Conservation (phyloP, 2,113 vertebrate species). For the Psittacula cyanocephala region DNA sequence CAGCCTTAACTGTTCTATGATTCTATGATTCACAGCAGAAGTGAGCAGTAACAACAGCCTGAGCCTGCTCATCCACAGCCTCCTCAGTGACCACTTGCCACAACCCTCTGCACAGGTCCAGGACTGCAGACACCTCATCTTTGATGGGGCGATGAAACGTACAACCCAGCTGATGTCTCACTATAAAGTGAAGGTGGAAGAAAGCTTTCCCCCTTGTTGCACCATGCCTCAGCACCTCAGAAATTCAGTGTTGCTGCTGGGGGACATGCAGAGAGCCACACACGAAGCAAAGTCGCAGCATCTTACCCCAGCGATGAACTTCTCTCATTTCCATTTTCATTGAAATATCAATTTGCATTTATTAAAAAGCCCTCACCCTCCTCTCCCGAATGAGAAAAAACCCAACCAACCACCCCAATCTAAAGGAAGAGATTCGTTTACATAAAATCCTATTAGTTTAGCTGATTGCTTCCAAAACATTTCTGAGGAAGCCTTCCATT, state of each 20-base stretch:
- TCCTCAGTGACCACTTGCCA: rapidly evolving
- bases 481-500: conserved; percentile 61
- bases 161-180: background rate
- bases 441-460: conserved; percentile 63
- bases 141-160: background rate
- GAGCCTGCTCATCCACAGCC: background rate
- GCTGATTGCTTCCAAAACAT: conserved; percentile 66
- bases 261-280: background rate
- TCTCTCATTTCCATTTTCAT: conserved; percentile 49
- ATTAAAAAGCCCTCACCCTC: conserved; percentile 55
- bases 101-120: background rate
- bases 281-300: background rate
- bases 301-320: conserved; percentile 46
- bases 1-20: too few species aligned
- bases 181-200: background rate
- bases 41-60: background rate
- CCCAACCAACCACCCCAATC: background rate
- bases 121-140: background rate
- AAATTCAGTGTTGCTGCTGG: background rate
- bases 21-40: background rate
- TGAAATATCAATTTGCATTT: conserved; percentile 65
- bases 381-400: background rate
- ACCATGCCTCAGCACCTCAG: background rate
- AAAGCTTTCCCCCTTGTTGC: background rate
- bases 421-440: conserved; percentile 61